Evolutionary conservation across 37 sponge, comb jelly and placozoan species (phyloP).

Genomic region (Aphrocallistes beatrix): DNA sequence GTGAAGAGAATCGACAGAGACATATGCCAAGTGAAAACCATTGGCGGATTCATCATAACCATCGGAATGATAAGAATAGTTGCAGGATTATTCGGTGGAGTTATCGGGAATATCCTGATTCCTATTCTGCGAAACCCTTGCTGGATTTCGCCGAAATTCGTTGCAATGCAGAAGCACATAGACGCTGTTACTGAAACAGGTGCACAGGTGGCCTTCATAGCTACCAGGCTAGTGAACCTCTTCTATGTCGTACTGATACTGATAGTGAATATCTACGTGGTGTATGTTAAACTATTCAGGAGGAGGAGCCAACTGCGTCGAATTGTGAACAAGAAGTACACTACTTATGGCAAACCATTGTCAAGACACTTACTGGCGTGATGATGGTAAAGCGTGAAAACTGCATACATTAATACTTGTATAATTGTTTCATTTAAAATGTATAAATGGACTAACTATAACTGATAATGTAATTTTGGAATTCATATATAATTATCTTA

Average conservation of each 20-base stretch:
- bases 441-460: too few species aligned
- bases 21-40: background rate
- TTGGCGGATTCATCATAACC: background rate
- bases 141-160: background rate
- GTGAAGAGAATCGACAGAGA: conserved; percentile 7
- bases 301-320: background rate
- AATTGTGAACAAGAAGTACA: background rate
- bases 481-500: too few species aligned
- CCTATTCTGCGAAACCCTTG: background rate
- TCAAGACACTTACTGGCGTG: background rate
- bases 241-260: background rate
- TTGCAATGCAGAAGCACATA: background rate
- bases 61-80: background rate
- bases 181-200: background rate
- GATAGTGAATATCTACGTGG: background rate
- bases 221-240: background rate
- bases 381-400: too few species aligned
- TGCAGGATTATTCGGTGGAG: background rate
- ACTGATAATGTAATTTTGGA: too few species aligned
- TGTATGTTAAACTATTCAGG: background rate
- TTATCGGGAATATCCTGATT: background rate
- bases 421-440: too few species aligned
- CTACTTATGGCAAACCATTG: background rate
- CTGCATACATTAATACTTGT: too few species aligned
- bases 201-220: background rate